Percentiles rank a stretch among this genome's conserved stretches.
These are phyloP conservation scores for Ictalurus furcatus DNA, from an alignment of 2,113 vertebrate genomes.

Conservation along the genomic window DNA sequence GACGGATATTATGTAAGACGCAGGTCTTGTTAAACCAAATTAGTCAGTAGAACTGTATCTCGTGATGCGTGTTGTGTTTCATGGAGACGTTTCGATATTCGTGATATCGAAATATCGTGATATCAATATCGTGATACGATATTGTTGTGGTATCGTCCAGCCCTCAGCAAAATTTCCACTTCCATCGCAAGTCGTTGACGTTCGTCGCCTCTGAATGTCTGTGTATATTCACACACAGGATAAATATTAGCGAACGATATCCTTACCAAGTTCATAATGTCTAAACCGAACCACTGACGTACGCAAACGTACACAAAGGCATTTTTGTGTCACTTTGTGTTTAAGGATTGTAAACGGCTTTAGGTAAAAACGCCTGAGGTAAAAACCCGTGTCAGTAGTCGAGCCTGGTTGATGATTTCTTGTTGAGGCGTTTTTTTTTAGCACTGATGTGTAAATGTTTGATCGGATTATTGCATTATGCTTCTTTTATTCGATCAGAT, in stretches of 20 bases:
- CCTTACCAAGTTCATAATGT: background rate
- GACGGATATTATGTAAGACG: background rate
- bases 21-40: background rate
- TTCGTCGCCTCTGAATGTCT: background rate
- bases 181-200: background rate
- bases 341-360: background rate
- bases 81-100: background rate
- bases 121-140: background rate
- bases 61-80: background rate
- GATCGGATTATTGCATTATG: background rate
- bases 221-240: background rate
- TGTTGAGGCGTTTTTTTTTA: background rate
- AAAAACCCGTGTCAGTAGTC: background rate
- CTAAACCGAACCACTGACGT: background rate
- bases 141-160: background rate
- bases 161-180: background rate
- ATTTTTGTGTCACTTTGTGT: background rate
- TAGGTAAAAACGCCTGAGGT: background rate
- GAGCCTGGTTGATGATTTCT: background rate
- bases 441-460: background rate
- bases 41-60: background rate
- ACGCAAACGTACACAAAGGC: background rate
- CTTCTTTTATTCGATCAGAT: too few relatives aligned
- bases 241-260: background rate
- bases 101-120: background rate